phyloP scores from a whole-genome alignment of 2,888 invertebrate genomes.

The Himalopsyche japonica region DNA sequence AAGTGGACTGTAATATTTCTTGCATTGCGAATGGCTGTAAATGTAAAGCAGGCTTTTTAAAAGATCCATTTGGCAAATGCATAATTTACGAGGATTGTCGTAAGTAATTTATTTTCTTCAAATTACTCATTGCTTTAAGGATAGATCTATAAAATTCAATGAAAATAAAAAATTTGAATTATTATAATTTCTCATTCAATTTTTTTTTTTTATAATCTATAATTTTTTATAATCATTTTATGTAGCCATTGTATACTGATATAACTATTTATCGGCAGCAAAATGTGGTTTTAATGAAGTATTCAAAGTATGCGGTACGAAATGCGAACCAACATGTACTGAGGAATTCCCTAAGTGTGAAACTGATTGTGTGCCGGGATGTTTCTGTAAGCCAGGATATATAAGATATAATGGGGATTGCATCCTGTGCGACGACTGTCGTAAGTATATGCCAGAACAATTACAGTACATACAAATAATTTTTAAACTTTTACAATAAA shows the following conservation, averaged over 20 bases:
- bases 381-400: constrained; percentile 16
- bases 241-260: neutral
- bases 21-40: constrained; percentile 3
- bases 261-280: neutral
- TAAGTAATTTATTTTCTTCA: neutral
- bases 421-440: constrained; percentile 8
- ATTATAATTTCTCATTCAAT: too few relatives aligned
- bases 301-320: neutral
- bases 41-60: constrained; percentile 13
- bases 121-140: too few relatives aligned
- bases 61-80: neutral
- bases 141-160: too few relatives aligned
- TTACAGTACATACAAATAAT: too few relatives aligned
- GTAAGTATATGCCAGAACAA: neutral
- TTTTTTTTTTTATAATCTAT: too few relatives aligned
- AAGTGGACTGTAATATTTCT: neutral
- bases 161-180: too few relatives aligned
- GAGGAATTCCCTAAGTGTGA: neutral
- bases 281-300: constrained; percentile 7
- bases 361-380: neutral
- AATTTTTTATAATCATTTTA: too few relatives aligned
- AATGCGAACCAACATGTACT: constrained; percentile 4
- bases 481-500: too few relatives aligned
- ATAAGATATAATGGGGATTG: constrained; percentile 10
- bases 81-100: neutral